Conservation (phyloP, 2,797 vertebrate genomes). For the Phaenicophaeus curvirostris region DNA sequence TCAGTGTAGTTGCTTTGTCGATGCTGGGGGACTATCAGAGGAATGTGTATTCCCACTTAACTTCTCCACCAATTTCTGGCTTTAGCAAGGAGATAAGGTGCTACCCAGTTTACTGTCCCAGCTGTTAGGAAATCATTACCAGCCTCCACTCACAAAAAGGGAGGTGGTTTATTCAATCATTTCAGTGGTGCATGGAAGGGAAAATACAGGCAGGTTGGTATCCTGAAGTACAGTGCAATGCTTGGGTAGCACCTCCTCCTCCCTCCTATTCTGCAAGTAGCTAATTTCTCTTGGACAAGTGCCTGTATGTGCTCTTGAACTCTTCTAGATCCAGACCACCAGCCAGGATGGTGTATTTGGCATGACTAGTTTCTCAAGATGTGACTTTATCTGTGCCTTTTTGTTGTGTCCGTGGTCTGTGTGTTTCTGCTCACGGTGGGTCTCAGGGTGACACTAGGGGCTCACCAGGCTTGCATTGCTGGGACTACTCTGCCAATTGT, state of each 20-base stretch:
- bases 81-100: background rate
- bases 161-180: background rate
- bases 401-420: no score
- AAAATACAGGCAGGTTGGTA: background rate
- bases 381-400: fast-evolving
- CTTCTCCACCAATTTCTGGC: background rate
- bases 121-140: background rate
- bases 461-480: background rate
- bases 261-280: background rate
- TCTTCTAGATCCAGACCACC: background rate
- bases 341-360: background rate
- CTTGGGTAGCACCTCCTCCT: background rate
- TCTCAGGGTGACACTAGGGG: background rate
- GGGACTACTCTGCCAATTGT: background rate
- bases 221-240: background rate
- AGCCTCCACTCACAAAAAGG: background rate
- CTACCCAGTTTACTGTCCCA: background rate
- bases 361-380: background rate
- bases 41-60: background rate
- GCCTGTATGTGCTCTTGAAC: background rate
- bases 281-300: background rate
- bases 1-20: background rate
- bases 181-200: background rate
- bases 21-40: background rate
- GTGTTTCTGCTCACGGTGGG: background rate